Conservation (phyloP, 2,113 vertebrate species). For the Ondatra zibethicus region DNA sequence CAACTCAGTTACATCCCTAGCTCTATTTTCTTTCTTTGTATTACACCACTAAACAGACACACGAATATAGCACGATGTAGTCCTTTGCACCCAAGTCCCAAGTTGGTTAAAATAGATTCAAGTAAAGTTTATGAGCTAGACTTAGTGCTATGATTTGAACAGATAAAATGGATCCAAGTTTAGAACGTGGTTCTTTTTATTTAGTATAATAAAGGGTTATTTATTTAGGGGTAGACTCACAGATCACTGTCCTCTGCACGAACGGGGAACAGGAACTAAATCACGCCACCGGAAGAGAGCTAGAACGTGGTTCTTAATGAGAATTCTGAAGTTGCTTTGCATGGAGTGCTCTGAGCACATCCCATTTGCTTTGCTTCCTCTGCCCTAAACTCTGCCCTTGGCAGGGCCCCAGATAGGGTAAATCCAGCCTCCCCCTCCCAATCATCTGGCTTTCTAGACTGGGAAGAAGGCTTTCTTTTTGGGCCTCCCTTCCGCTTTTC, state of each 20-base stretch:
- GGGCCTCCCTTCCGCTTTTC: slow-evolving; percentile 77
- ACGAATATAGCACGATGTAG: not conserved
- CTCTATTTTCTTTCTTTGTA: slow-evolving; percentile 46
- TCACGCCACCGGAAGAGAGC: no score
- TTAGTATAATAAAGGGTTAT: no score
- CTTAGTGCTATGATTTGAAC: not conserved
- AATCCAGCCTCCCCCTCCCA: slow-evolving; percentile 31
- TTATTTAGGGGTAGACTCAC: no score
- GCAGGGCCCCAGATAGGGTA: slow-evolving; percentile 56
- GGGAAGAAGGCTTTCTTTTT: slow-evolving; percentile 69
- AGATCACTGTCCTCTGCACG: no score
- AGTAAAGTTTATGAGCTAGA: slow-evolving; percentile 49
- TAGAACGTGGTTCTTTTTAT: slow-evolving; percentile 13
- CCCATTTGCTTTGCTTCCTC: slow-evolving; percentile 44
- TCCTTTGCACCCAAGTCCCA: not conserved
- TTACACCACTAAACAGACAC: not conserved
- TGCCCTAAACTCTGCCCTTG: slow-evolving; percentile 36
- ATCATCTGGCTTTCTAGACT: slow-evolving; percentile 40
- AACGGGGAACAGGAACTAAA: no score
- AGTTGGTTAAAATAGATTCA: slow-evolving; percentile 3
- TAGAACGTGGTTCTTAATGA: slow-evolving; percentile 26
- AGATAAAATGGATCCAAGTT: slow-evolving; percentile 50
- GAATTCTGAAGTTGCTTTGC: slow-evolving; percentile 61
- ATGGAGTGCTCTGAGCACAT: not conserved
- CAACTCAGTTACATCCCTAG: not conserved